These are phyloP conservation scores for Kryphioiulus occultus DNA, from an alignment of 2,888 invertebrate species.

Conservation along the genomic window DNA sequence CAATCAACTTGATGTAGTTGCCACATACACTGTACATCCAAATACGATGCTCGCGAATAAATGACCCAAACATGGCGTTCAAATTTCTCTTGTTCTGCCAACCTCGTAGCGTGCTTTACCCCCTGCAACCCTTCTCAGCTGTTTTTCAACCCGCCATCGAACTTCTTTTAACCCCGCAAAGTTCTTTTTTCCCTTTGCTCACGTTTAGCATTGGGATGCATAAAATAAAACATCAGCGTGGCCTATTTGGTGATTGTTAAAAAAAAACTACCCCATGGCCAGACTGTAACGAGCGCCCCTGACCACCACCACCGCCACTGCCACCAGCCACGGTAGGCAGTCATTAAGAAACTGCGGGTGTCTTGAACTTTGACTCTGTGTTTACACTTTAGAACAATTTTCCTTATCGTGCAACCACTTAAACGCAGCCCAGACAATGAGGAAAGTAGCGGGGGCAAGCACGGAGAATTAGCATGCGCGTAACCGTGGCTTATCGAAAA, in stretches of 20 bases:
- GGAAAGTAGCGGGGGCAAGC: neutral
- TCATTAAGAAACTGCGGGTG: constrained; percentile 28
- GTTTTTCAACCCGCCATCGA: neutral
- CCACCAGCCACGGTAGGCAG: constrained; percentile 26
- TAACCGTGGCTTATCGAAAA: neutral
- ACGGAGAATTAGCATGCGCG: neutral
- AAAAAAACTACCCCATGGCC: constrained; percentile 24
- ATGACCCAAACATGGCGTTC: neutral
- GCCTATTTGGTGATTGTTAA: neutral
- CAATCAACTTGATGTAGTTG: too few relatives aligned
- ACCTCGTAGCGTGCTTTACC: neutral
- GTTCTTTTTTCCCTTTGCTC: neutral
- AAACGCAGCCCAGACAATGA: constrained; percentile 2
- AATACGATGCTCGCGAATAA: neutral
- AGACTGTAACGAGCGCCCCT: neutral
- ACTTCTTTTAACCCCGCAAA: neutral
- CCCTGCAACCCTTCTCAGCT: neutral
- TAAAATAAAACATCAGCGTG: neutral
- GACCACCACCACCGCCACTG: constrained; percentile 17
- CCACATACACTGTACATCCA: neutral
- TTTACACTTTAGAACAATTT: constrained; percentile 26
- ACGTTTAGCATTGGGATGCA: neutral
- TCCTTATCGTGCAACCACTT: constrained; percentile 10
- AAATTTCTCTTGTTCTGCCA: neutral
- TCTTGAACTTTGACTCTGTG: constrained; percentile 21